Conservation (phyloP, 2,113 vertebrate species). For the Lepidothrix coronata region DNA sequence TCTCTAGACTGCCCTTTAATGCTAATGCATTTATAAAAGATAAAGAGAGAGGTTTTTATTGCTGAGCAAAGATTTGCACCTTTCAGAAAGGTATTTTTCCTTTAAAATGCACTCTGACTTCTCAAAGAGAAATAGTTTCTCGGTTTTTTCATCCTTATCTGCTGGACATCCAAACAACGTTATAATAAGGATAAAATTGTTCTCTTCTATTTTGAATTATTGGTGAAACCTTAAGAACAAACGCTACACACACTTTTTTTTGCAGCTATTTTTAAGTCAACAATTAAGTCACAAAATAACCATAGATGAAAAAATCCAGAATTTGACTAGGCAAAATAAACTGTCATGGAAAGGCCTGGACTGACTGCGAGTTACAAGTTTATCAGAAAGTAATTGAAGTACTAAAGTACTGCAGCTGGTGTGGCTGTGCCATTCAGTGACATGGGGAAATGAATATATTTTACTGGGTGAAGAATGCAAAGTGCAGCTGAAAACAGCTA, state of each 20-base stretch:
- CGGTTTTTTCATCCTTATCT: neutral
- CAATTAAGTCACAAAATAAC: neutral
- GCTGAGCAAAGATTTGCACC: neutral
- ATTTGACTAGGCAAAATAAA: neutral
- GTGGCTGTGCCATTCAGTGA: neutral
- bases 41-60: neutral
- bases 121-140: neutral
- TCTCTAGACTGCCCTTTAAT: neutral
- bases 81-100: neutral
- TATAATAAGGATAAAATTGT: neutral
- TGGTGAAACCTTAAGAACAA: neutral
- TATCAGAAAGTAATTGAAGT: neutral
- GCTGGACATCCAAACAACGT: neutral
- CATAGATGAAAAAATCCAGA: neutral
- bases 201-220: neutral
- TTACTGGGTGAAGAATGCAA: neutral
- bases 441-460: neutral
- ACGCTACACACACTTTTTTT: neutral
- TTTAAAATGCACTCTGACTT: neutral
- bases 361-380: accelerated
- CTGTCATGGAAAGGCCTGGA: neutral
- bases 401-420: neutral
- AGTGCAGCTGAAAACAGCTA: neutral
- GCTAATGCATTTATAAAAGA: neutral
- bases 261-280: neutral